phyloP scores from a whole-genome alignment of 2,797 vertebrate species.

The Mormyrops boulengeri region DNA sequence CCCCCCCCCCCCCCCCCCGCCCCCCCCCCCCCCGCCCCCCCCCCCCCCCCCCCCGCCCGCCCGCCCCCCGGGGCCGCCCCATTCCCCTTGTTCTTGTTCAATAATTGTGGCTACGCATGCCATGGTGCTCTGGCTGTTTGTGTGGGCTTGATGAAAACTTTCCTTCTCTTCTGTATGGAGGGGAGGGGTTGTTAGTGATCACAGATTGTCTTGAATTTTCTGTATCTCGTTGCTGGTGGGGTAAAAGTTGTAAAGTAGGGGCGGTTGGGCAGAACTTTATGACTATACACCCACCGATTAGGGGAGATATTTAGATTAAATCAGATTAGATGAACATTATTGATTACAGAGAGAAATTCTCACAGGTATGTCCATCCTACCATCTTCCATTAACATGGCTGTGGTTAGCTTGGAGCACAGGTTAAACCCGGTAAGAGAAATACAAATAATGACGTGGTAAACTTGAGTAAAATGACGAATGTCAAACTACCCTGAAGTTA shows the following conservation, averaged over 20 bases:
- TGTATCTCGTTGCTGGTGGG: background rate
- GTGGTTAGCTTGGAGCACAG: background rate
- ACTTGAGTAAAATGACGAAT: background rate
- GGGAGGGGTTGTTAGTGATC: background rate
- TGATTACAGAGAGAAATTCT: background rate
- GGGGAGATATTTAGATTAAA: background rate
- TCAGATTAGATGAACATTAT: background rate
- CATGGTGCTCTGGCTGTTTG: background rate
- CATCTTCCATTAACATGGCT: background rate
- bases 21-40: too few relatives aligned
- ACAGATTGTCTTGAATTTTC: background rate
- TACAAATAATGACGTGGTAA: background rate
- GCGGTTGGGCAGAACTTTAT: background rate
- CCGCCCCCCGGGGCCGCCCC: too few relatives aligned
- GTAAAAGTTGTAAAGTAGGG: background rate
- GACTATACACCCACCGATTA: background rate
- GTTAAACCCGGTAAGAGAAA: background rate
- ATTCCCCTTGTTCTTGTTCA: constrained; percentile 12
- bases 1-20: too few relatives aligned
- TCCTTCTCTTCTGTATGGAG: background rate
- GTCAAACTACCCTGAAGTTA: background rate
- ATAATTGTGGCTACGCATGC: constrained; percentile 24
- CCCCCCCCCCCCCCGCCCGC: too few relatives aligned
- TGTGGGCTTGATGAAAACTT: background rate
- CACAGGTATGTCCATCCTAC: background rate